Evolutionary conservation across 2,113 vertebrate genomes (phyloP).

Genomic region (Scomber scombrus): DNA sequence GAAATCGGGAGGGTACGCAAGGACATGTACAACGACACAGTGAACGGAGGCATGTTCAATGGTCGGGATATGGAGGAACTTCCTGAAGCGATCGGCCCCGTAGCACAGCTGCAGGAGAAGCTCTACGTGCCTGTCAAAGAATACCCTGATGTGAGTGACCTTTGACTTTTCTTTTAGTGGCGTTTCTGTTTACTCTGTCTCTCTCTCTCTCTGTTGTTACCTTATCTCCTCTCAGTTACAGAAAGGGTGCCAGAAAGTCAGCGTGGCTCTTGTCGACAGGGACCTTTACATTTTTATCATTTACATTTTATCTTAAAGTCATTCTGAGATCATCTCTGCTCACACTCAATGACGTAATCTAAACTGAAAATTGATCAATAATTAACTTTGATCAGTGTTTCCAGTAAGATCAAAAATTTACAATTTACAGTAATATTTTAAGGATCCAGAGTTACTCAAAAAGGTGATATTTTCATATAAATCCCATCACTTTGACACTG

Average conservation of each 20-base stretch:
- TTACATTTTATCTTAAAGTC: constrained; percentile 48
- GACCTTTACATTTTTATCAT: not conserved
- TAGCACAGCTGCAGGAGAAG: constrained; percentile 99
- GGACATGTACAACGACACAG: constrained; percentile 99
- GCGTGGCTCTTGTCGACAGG: constrained; percentile 11
- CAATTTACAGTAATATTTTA: not conserved
- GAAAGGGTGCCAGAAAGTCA: constrained; percentile 23
- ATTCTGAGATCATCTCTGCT: constrained; percentile 52
- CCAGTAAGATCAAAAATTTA: constrained; percentile 13
- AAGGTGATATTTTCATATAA: not conserved
- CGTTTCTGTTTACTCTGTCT: constrained; percentile 54
- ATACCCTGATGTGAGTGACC: constrained; percentile 96
- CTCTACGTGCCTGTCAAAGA: constrained; percentile 99
- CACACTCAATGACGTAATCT: constrained; percentile 62
- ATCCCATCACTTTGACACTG: not conserved
- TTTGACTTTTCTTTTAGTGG: constrained; percentile 38
- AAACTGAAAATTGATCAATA: constrained; percentile 44
- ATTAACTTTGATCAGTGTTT: constrained; percentile 1
- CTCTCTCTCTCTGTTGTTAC: constrained; percentile 46
- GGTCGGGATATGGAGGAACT: constrained; percentile 93
- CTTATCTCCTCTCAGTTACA: constrained; percentile 47
- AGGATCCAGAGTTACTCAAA: not conserved
- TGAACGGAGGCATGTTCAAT: constrained; percentile 96
- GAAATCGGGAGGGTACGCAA: constrained; percentile 99
- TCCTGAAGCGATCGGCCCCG: constrained; percentile 95